Conservation (phyloP, 2,113 vertebrate genomes). For the Erythrolamprus reginae region DNA sequence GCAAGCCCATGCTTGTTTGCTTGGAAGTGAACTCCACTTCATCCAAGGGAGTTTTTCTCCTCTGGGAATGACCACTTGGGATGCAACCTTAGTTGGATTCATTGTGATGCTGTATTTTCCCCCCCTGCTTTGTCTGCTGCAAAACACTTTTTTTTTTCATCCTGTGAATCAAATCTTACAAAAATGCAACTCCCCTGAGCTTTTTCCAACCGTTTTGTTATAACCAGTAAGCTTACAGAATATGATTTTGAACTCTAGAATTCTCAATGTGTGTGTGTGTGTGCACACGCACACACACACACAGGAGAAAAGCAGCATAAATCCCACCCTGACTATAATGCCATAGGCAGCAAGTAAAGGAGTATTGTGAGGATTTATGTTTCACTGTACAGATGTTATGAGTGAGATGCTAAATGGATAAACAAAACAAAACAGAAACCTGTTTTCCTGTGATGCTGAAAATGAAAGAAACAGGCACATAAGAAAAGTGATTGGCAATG, state of each 20-base stretch:
- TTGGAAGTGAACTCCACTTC: not conserved
- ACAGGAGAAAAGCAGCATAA: not conserved
- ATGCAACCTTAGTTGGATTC: not conserved
- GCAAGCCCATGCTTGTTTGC: not conserved
- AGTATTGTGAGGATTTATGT: conserved; percentile 18
- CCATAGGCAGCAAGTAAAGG: not conserved
- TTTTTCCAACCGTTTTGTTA: not conserved
- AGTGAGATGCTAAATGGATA: not conserved
- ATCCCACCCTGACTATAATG: not conserved
- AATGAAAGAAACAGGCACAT: not conserved
- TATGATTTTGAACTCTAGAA: not conserved
- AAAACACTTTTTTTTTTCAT: not conserved
- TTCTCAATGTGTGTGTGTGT: not conserved
- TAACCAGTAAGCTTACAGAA: not conserved
- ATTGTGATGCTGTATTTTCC: not conserved
- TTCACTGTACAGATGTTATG: conserved; percentile 18
- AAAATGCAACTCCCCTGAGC: not conserved
- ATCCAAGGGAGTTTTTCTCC: not conserved
- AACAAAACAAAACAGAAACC: not conserved
- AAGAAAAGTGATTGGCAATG: not conserved
- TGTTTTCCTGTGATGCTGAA: not conserved
- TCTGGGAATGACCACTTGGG: not conserved
- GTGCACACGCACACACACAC: no score
- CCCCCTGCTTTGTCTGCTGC: not conserved
- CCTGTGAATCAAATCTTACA: not conserved